Evolutionary conservation across 2,797 vertebrate genomes (phyloP), one percentile per base, ranked within the genome.

Genomic region (Cryptoblepharus egeriae): DNA sequence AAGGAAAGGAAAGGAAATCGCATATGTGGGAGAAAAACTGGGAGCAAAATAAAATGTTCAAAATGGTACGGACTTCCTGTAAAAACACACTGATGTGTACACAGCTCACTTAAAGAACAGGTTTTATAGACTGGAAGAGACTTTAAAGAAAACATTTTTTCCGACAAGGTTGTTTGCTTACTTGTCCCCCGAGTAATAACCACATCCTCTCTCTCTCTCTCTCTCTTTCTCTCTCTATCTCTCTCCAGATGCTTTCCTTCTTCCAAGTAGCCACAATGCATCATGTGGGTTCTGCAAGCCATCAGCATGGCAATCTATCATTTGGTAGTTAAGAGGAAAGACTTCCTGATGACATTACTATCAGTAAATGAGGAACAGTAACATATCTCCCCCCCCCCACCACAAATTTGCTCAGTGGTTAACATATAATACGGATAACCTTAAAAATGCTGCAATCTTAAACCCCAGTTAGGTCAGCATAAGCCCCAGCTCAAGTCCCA

Each of bases 401-500:
- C n/a, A 30, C 35, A 60, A 85, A 71, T 92, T 93, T 93, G 86
- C 86, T 91, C 91, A 93, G 84, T 82, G 89, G 90, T 63, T 90
- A 73, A 75, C 8, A 0, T 81, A n/a, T n/a, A n/a, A n/a, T n/a
- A n/a, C n/a, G n/a, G n/a, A n/a, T n/a, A n/a, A n/a, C n/a, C n/a
- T n/a, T n/a, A n/a, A n/a, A n/a, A n/a, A n/a, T n/a, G n/a, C n/a
- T n/a, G n/a, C n/a, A n/a, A n/a, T n/a, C n/a, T n/a, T n/a, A n/a
- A n/a, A n/a, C n/a, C n/a, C n/a, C n/a, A n/a, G n/a, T n/a, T n/a
- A n/a, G n/a, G n/a, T n/a, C n/a, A n/a, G n/a, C n/a, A n/a, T n/a
- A n/a, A n/a, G n/a, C n/a, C n/a, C n/a, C n/a, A n/a, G n/a, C n/a
- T n/a, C n/a, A n/a, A n/a, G n/a, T n/a, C n/a, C n/a, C n/a, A n/a